Evolutionary conservation across 2,888 invertebrate genomes (phyloP), one percentile per base, ranked within the genome.

Genomic region (Trachelus iudaicus): DNA sequence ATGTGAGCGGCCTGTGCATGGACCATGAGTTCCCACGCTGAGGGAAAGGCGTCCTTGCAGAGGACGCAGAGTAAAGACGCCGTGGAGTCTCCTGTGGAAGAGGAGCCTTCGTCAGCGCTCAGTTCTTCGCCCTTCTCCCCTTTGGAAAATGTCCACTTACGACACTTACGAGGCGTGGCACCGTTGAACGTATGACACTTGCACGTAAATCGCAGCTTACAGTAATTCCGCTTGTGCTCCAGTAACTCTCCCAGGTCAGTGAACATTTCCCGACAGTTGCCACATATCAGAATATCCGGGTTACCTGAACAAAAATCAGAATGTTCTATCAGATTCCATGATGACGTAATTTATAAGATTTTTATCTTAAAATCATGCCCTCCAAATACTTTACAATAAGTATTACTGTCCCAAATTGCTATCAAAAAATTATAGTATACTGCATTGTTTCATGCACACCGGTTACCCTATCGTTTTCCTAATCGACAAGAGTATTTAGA

Each of bases 251-350:
- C 94, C 30, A 96, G 92, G 86, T 95, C 95, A 77, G 94, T 94
- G 91, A 95, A 96, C 92, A 95, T 94, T 90, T 95, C 95, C 83
- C 95, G 93, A 91, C 96, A 96, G 89, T 95, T 95, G 75, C 96
- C 96, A 90, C 96, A 96, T 85, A 96, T 95, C 85, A 96, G 92
- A 82, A 96, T 95, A 90, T 96, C 96, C 78, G 95, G 94, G 90
- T 94, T 94, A 89, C 94, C 95, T 95, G 92, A 80, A 91, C 93
- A 89, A 83, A 84, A 85, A 83, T 56, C 56, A 56, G 9, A 56
- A 56, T 56, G 9, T 56, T 56, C 9, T 23, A 56, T 56, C 79
- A 78, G 56, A 84, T 71, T 69, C 73, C 35, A 23, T 56, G 9
- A 6, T 9, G 56, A 56, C 0, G 56, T 23, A 1, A 56, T 56